A percentile compares a stretch with the other conserved stretches of the same genome.
phyloP scores from a whole-genome alignment of 2,113 vertebrate species.

The Pterocles burchelli region DNA sequence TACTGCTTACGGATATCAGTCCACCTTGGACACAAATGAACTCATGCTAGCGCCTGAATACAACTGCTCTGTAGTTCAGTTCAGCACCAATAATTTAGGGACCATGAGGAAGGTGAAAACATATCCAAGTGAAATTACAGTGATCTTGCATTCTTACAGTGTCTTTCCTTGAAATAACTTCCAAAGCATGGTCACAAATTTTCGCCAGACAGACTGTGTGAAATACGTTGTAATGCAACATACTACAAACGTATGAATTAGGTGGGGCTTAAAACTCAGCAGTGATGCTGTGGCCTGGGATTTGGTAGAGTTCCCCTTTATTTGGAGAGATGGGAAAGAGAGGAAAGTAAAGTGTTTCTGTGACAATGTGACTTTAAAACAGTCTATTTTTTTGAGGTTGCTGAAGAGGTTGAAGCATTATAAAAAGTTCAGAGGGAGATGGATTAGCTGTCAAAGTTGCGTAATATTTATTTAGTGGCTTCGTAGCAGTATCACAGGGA shows the following conservation, averaged over 20 bases:
- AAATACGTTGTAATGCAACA: not conserved
- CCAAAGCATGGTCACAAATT: not conserved
- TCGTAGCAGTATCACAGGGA: not conserved
- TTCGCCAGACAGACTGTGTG: not conserved
- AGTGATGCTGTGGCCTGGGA: not conserved
- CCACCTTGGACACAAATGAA: not conserved
- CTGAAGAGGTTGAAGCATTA: not conserved
- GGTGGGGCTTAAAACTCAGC: not conserved
- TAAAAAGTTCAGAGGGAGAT: not conserved
- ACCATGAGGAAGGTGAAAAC: not conserved
- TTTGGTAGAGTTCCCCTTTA: not conserved
- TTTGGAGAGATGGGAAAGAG: not conserved
- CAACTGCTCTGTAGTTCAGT: not conserved
- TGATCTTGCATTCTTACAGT: not conserved
- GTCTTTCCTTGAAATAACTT: not conserved
- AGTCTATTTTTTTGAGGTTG: not conserved
- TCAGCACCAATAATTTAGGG: not conserved
- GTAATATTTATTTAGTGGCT: conserved; percentile 5
- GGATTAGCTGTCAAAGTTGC: not conserved
- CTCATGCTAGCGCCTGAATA: not conserved
- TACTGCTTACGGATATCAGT: not conserved
- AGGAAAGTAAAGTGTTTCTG: not conserved
- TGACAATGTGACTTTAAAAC: not conserved
- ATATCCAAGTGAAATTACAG: not conserved
- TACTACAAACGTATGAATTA: not conserved